These are phyloP conservation scores for Mystacornis crossleyi DNA, from an alignment of 2,113 vertebrate genomes.

Conservation along the genomic window DNA sequence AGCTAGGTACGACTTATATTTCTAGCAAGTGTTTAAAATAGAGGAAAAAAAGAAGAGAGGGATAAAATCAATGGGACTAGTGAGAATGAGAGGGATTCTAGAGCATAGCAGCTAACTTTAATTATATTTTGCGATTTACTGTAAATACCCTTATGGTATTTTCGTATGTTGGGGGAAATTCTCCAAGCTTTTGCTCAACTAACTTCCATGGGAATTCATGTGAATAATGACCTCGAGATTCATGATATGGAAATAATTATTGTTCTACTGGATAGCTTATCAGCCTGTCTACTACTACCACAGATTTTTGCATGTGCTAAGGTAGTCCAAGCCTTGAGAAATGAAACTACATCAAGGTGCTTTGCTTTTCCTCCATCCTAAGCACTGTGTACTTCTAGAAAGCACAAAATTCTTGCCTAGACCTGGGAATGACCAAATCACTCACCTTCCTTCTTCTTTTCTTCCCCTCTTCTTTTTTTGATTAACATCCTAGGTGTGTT, in stretches of 20 bases:
- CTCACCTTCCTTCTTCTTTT: neutral
- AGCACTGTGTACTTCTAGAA: neutral
- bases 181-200: neutral
- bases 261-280: neutral
- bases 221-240: neutral
- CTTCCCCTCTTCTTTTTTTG: neutral
- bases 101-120: neutral
- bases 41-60: neutral
- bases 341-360: neutral
- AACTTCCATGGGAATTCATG: neutral
- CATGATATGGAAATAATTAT: conserved; percentile 4
- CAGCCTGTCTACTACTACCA: neutral
- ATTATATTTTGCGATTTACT: neutral
- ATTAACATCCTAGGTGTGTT: neutral
- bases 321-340: neutral
- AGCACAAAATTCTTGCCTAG: neutral
- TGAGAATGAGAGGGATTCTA: neutral
- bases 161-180: neutral
- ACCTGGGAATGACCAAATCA: neutral
- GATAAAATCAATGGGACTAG: neutral
- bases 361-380: neutral
- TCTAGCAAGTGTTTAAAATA: neutral
- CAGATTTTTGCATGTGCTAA: neutral
- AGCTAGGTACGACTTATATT: neutral
- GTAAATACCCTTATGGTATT: neutral